These are phyloP conservation scores for Parus major DNA, from an alignment of 2,113 vertebrate species.

Conservation along the genomic window DNA sequence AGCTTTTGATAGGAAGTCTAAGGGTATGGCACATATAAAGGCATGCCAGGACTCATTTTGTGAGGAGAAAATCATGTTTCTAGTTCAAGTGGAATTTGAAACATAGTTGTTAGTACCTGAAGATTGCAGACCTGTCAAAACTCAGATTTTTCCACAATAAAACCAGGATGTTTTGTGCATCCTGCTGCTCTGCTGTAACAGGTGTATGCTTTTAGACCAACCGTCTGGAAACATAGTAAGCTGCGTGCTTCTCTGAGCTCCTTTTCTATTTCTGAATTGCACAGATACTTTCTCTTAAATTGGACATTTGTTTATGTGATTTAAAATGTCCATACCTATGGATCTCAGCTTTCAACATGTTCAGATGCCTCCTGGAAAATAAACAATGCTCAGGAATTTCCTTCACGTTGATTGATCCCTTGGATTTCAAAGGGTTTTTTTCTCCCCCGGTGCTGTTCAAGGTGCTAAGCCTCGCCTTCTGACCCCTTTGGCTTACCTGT, in stretches of 20 bases:
- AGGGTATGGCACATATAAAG: neutral
- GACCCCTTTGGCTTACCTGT: neutral
- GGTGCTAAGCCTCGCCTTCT: neutral
- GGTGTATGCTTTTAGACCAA: neutral
- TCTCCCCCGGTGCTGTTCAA: neutral
- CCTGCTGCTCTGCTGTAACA: neutral
- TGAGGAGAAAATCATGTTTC: neutral
- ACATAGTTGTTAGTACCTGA: neutral
- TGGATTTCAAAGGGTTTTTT: neutral
- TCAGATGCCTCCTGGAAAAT: neutral
- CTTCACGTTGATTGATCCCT: neutral
- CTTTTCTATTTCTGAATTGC: neutral
- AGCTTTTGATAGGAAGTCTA: neutral
- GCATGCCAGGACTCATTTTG: fast-evolving
- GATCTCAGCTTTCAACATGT: neutral
- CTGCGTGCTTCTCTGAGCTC: neutral
- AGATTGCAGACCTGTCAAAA: neutral
- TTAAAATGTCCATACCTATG: neutral
- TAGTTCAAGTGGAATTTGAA: neutral
- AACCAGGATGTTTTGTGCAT: neutral
- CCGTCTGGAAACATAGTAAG: neutral
- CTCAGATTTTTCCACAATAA: neutral
- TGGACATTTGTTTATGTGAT: neutral
- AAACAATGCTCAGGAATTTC: neutral
- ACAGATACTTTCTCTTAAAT: neutral